Base-by-base conservation (phyloP, 1,140 invertebrate genomes). In the Sinella curviseta region DNA sequence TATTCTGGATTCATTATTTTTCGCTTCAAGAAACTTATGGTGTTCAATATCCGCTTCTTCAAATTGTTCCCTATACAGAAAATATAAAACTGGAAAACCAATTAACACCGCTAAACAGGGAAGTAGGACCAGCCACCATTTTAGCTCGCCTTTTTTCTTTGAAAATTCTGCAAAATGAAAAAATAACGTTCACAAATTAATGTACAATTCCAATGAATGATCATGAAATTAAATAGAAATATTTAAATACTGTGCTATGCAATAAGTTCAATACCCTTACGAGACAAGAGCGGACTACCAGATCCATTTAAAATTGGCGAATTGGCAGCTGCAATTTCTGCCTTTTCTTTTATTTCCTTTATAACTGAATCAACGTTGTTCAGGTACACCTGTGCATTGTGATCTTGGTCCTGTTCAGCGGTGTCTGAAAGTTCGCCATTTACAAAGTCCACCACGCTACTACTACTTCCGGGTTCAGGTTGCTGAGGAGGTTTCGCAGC, bases 111-210 rank as follows among this genome's bases (percentile, higher is more conserved):
- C 80, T 4, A 82, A 31, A 57, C 83, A 84, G 1, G 83, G 83
- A 35, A 84, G 54, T 31, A 82, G 60, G 17, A 84, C 24, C 54
- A 80, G 78, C 83, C 83, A 84, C 83, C 83, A 84, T 34, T 81
- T 81, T 35, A 83, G 17, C 34, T 82, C 81, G 26, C 78, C 60
- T 14, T 78, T 75, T 33, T 80, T 74, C 26, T 35, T 57, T 1
- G 76, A 12, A 14, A 77, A 77, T 55, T 55, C 78, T 26, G 60
- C n/a, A 76, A 77, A 76, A 77, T 24, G 26, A 34, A 34, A 77
- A 39, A 24, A 78, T 74, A 20, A 48, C 24, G 24, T 55, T 31
- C 30, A 70, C 26, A 8, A 33, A 70, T 70, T 26, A 60, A 4
- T 60, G 12, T 60, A 17, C 24, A 60, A 48, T 17, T 8, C 39